A percentile compares a stretch with the other conserved stretches of the same genome.
Conservation (phyloP, 2,113 vertebrate species). For the Strigops habroptila region DNA sequence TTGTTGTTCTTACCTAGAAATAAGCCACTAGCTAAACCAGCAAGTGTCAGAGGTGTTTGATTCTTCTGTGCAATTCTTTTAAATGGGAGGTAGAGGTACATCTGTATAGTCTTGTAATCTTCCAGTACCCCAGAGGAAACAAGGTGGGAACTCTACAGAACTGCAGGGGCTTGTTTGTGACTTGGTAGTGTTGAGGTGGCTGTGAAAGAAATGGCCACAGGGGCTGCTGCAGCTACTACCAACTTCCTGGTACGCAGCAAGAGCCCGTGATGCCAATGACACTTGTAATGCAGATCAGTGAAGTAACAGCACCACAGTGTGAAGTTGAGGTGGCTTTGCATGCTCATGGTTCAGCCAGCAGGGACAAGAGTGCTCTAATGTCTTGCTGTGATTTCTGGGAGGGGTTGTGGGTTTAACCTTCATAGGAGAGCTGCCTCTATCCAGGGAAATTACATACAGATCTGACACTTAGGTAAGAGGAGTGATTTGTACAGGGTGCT, state of each 20-base stretch:
- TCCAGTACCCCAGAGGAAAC: background rate
- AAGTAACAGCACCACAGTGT: background rate
- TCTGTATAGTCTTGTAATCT: background rate
- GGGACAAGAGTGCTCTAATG: background rate
- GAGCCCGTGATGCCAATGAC: background rate
- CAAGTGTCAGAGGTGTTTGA: background rate
- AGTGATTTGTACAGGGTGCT: background rate
- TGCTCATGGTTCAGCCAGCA: background rate
- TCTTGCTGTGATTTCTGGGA: background rate
- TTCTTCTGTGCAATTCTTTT: background rate
- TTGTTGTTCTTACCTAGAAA: background rate
- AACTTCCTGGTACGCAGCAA: background rate
- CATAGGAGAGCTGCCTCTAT: background rate
- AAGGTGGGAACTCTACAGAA: background rate
- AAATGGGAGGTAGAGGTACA: too few relatives aligned
- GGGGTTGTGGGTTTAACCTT: background rate
- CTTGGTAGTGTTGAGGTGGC: background rate
- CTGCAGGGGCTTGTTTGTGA: background rate
- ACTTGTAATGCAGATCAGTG: accelerated
- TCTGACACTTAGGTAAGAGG: background rate
- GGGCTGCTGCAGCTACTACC: background rate
- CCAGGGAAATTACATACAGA: background rate
- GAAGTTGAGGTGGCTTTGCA: background rate
- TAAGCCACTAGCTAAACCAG: background rate
- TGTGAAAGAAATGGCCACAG: background rate